Evolutionary conservation across 2,888 invertebrate species (phyloP).

Genomic region (Sphaerophoria taeniata): DNA sequence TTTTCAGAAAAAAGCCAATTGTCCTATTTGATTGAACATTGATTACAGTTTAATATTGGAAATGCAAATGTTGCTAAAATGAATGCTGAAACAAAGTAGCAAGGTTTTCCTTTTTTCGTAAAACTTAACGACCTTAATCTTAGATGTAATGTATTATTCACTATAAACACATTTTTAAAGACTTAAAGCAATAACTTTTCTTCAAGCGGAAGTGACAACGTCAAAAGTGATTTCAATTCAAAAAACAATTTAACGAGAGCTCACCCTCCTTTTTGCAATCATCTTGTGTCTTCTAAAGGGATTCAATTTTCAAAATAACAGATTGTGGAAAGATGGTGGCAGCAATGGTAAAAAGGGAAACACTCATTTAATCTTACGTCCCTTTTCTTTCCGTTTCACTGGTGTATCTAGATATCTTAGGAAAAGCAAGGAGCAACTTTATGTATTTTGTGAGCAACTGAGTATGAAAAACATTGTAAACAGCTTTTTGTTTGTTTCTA

Average conservation of each 20-base stretch:
- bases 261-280: background rate
- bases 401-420: background rate
- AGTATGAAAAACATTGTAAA: conserved; percentile 55
- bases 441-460: conserved; percentile 23
- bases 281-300: background rate
- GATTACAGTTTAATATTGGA: conserved; percentile 14
- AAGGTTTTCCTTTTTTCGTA: background rate
- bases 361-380: conserved; percentile 46
- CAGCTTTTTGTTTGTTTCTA: conserved; percentile 54
- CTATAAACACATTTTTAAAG: background rate
- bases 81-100: background rate
- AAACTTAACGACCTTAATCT: too few relatives aligned
- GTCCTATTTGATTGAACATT: background rate
- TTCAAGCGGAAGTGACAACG: conserved; percentile 60
- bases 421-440: background rate
- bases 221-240: conserved; percentile 43
- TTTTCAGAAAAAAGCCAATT: background rate
- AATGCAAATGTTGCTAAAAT: background rate
- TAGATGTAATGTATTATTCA: too few relatives aligned
- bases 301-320: conserved; percentile 32
- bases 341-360: conserved; percentile 14
- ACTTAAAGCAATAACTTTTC: conserved; percentile 35
- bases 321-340: conserved; percentile 18
- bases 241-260: conserved; percentile 50
- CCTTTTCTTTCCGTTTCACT: conserved; percentile 11